Conservation (phyloP, 2,113 vertebrate species). For the Poecilia latipinna region DNA sequence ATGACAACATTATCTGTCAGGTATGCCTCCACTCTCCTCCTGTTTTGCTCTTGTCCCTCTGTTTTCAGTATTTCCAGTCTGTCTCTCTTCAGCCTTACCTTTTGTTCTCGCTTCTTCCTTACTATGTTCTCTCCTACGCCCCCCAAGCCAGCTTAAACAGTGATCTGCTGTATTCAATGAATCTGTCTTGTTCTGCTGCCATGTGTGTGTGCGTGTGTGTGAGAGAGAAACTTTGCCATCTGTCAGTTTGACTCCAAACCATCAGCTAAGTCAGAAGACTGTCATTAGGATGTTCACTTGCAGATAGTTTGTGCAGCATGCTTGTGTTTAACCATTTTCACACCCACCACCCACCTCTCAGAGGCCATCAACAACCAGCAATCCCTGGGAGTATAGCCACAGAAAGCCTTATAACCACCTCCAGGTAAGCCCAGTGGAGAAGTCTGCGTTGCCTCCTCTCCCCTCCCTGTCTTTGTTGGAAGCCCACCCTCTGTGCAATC, state of each 20-base stretch:
- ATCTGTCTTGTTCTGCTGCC: not conserved
- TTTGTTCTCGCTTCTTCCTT: not conserved
- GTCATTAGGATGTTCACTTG: not conserved
- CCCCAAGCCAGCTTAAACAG: conserved; percentile 7
- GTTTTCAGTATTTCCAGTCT: not conserved
- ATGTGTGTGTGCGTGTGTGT: not conserved
- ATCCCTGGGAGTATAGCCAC: conserved; percentile 81
- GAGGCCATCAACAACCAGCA: conserved; percentile 76
- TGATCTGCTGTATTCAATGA: not conserved
- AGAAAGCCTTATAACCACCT: conserved; percentile 76
- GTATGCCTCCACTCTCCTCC: conserved; percentile 71
- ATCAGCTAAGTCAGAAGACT: not conserved
- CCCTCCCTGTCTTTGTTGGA: conserved; percentile 43
- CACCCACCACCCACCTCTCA: conserved; percentile 61
- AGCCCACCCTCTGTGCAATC: conserved; percentile 10
- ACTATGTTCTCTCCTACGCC: conserved; percentile 6
- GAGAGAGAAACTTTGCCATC: not conserved
- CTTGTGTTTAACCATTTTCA: conserved; percentile 55
- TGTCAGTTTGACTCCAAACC: not conserved
- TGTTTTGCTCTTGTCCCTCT: conserved; percentile 40
- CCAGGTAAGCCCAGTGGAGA: conserved; percentile 76
- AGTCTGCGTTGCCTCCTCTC: conserved; percentile 18
- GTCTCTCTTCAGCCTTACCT: not conserved
- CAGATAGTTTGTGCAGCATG: conserved; percentile 24
- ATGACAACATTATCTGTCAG: conserved; percentile 87